Evolutionary conservation across 2,113 vertebrate species (phyloP).

Genomic region (Gobius niger): DNA sequence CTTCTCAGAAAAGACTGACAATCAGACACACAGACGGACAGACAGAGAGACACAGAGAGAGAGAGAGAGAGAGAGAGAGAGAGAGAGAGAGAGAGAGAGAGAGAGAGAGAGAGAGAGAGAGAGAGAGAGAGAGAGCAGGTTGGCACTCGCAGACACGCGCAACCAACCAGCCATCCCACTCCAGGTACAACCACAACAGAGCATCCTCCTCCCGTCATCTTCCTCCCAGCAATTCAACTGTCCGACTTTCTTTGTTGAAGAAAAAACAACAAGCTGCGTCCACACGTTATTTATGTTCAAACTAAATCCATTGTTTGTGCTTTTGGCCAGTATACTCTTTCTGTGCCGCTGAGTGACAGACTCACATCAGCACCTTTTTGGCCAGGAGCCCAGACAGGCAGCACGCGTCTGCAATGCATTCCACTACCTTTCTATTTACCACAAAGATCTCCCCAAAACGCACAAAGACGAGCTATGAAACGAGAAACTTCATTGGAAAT

Average conservation of each 20-base stretch:
- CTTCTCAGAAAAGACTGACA: conserved; percentile 43
- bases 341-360: conserved; percentile 56
- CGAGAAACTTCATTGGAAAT: conserved; percentile 66
- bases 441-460: conserved; percentile 14
- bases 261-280: conserved; percentile 37
- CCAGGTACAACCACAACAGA: conserved; percentile 50
- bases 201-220: conserved; percentile 15
- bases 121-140: not conserved
- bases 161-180: conserved; percentile 20
- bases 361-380: conserved; percentile 68
- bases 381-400: conserved; percentile 66
- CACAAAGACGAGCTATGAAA: conserved; percentile 66
- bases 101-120: conserved; percentile 15
- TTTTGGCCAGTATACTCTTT: conserved; percentile 17
- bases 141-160: conserved; percentile 11
- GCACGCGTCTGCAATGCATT: conserved; percentile 67
- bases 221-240: conserved; percentile 16
- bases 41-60: conserved; percentile 10
- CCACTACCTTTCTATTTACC: conserved; percentile 52
- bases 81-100: conserved; percentile 8
- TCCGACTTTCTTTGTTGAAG: conserved; percentile 68
- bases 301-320: conserved; percentile 18
- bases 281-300: conserved; percentile 32
- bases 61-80: conserved; percentile 7
- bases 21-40: conserved; percentile 25